These are phyloP conservation scores for Acrobeloides nanus DNA, from an alignment of 2,888 invertebrate genomes.

Conservation along the genomic window DNA sequence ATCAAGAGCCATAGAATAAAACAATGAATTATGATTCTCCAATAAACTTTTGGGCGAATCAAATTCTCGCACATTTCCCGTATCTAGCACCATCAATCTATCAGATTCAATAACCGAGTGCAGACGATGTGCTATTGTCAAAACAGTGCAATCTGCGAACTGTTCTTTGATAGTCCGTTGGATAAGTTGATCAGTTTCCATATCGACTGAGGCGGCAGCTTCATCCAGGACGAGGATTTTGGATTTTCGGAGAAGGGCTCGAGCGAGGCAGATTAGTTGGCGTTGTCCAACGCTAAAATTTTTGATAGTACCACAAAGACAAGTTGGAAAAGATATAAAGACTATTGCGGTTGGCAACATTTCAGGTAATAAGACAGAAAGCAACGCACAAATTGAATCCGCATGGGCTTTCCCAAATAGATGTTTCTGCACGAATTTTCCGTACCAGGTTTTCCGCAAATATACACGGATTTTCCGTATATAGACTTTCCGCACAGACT, in stretches of 20 bases:
- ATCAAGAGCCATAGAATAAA: constrained; percentile 62
- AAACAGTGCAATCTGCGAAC: constrained; percentile 70
- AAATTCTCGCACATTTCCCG: constrained; percentile 67
- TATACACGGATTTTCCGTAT: no score
- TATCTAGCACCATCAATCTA: constrained; percentile 69
- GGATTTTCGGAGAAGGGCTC: constrained; percentile 40
- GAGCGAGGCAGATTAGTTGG: constrained; percentile 46
- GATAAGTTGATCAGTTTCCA: constrained; percentile 31
- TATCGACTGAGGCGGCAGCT: constrained; percentile 58
- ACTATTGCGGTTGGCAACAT: no score
- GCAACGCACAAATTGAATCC: no score
- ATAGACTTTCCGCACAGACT: no score
- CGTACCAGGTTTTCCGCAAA: no score
- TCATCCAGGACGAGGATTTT: constrained; percentile 62
- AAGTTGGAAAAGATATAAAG: no score
- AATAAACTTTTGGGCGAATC: constrained; percentile 65
- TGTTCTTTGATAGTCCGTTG: constrained; percentile 65
- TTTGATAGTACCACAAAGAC: no score
- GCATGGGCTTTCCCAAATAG: no score
- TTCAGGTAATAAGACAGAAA: no score
- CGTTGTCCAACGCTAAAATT: constrained; percentile 45
- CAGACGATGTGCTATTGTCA: constrained; percentile 61
- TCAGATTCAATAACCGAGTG: constrained; percentile 74
- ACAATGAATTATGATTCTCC: constrained; percentile 63
- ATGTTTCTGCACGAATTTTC: no score